These are phyloP conservation scores for Homarus gammarus DNA, from an alignment of 2,888 invertebrate species.

Conservation along the genomic window DNA sequence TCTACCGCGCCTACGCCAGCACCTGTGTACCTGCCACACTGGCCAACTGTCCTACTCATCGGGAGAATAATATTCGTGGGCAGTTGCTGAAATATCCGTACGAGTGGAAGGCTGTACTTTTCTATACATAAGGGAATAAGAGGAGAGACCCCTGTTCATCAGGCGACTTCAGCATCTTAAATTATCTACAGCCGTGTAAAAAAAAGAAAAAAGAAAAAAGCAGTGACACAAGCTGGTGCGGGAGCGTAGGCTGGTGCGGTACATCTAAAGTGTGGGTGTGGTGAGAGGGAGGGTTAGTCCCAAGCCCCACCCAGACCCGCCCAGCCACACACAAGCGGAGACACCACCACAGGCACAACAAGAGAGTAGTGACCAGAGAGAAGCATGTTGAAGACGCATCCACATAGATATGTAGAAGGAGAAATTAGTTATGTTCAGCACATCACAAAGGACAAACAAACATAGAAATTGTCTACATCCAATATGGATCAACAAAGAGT, in stretches of 20 bases:
- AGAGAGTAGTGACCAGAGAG: slow-evolving; percentile 6
- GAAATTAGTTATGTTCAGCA: slow-evolving; percentile 34
- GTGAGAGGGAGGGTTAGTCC: neutral
- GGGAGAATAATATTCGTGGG: neutral
- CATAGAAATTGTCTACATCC: slow-evolving; percentile 36
- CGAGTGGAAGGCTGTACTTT: slow-evolving; percentile 7
- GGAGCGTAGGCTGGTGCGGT: slow-evolving; percentile 50
- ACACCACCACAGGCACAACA: slow-evolving; percentile 3
- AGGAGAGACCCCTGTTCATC: slow-evolving; percentile 15
- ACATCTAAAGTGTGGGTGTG: slow-evolving; percentile 32
- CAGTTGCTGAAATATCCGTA: slow-evolving; percentile 33
- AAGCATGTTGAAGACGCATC: slow-evolving; percentile 26
- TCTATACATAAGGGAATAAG: neutral
- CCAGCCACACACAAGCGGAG: neutral
- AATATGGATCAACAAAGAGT: slow-evolving; percentile 22
- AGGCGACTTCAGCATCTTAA: slow-evolving; percentile 27
- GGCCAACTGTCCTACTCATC: neutral
- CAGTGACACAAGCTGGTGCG: slow-evolving; percentile 49
- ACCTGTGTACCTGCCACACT: neutral
- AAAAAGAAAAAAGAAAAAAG: slow-evolving; percentile 18
- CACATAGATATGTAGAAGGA: slow-evolving; percentile 34
- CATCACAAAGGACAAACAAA: slow-evolving; percentile 33
- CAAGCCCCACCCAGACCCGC: neutral
- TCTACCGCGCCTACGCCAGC: slow-evolving; percentile 46
- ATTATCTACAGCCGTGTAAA: slow-evolving; percentile 22